Evolutionary conservation across 1,140 invertebrate genomes (phyloP), one percentile per base, ranked within the genome.

Genomic region (Heliconius eleuchia): DNA sequence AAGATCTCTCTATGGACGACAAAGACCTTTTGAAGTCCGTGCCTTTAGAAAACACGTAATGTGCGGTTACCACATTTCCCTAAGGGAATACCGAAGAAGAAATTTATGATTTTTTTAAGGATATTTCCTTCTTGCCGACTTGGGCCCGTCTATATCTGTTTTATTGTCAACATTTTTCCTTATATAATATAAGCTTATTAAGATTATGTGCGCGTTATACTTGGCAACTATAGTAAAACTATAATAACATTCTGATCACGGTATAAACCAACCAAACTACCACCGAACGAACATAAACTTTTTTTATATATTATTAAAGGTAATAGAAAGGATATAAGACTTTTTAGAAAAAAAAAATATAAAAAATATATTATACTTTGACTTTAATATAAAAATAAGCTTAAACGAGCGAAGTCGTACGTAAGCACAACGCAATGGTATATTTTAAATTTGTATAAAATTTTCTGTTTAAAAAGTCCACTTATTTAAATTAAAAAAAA

Each of bases 21-120:
- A 79, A 76, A 74, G 66, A 71, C 78, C 73, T 73, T 75, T 76
- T 37, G 74, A 74, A 74, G 27, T 71, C 55, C 70, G 55, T 71
- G 34, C 72, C 74, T 76, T 75, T 80, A 76, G 66, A 73, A 75
- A 79, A 71, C 60, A 75, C 73, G 52, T 80, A 80, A 80, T 80
- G 76, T 76, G 78, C 78, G 78, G 74, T 76, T 80, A 80, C 42
- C 78, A 80, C 78, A 76, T 80, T 80, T 76, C 78, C 78, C 78
- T 80, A 80, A 80, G 74, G 78, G 75, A 50, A 80, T 80, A 76
- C 78, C 52, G 78, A 60, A 23, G 46, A 39, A 16, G 74, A 74
- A 60, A 80, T 79, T 79, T 79, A 79, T 79, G 78, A 79, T 79
- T 79, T 76, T 71, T 76, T 74, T 50, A 72, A 79, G 27, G 8